Base-by-base conservation (phyloP, 1,140 invertebrate genomes). In the Ostrea edulis region DNA sequence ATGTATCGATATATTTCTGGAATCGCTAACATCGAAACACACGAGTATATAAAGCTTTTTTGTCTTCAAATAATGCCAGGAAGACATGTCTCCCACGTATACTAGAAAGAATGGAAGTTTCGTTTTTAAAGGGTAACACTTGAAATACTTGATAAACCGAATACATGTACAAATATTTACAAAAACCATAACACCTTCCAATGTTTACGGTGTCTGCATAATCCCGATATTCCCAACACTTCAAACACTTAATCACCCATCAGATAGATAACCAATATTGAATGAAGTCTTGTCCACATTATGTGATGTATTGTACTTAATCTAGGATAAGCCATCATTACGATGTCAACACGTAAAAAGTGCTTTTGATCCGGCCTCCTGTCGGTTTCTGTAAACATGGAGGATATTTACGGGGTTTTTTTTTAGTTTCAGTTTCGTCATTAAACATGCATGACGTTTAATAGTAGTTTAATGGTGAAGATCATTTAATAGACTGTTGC, bases 361-460 rank as follows among this genome's bases (percentile, higher is more conserved):
- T n/a, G 55, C 55, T 17, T 62, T 62, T 62, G 55, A 62, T 62
- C 55, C 5, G 55, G 55, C n/a, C 35, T 44, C 35, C 35, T 44
- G 35, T 44, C 35, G 35, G 55, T 62, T 62, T 62, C 17, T 7
- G 14, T 62, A 62, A 62, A 62, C 55, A 62, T 3, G 14, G 0
- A n/a, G 55, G n/a, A 20, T n/a, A 62, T n/a, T 62, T n/a, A 20
- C 55, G 0, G 5, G 14, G 7, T 14, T 44, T 8, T 62, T 62
- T 20, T 62, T 17, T 20, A n/a, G 5, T n/a, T 17, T 62, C 55
- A 62, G 14, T 62, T 62, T 62, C 55, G 17, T 62, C n/a, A 62
- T 62, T 62, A 62, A 62, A 62, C 55, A 62, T n/a, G n/a, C 55
- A 62, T n/a, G 55, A 62, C n/a, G 55, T 62, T 62, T 62, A 62